Percentiles rank a stretch among this genome's conserved stretches.
phyloP scores from a whole-genome alignment of 2,888 invertebrate species.

The Desoria tigrina region DNA sequence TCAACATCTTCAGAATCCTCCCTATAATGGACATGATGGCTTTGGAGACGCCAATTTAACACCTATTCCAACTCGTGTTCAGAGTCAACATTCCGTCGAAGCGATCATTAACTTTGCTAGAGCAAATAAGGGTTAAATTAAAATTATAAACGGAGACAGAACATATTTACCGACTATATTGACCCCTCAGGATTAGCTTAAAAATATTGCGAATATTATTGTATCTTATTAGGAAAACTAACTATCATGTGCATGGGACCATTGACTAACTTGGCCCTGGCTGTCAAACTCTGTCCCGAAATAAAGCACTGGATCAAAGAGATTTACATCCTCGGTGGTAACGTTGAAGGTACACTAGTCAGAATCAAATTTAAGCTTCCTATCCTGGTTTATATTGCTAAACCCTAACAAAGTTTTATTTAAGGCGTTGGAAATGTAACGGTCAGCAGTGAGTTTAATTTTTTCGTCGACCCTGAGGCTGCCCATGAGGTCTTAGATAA shows the following conservation, averaged over 20 bases:
- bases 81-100: constrained; percentile 51
- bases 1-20: constrained; percentile 47
- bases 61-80: constrained; percentile 50
- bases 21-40: constrained; percentile 57
- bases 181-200: too few relatives aligned
- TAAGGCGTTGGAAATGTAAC: constrained; percentile 56
- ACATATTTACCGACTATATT: too few relatives aligned
- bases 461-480: constrained; percentile 61
- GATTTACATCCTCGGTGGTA: constrained; percentile 58
- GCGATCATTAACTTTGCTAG: constrained; percentile 51
- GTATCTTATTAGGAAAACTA: constrained; percentile 53
- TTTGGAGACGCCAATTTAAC: constrained; percentile 54
- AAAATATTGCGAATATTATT: too few relatives aligned
- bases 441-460: constrained; percentile 61
- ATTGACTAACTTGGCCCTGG: constrained; percentile 59
- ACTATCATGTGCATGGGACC: constrained; percentile 57
- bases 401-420: too few relatives aligned
- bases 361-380: neutral
- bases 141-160: too few relatives aligned
- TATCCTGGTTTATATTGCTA: too few relatives aligned
- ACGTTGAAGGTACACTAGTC: constrained; percentile 21
- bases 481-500: constrained; percentile 59
- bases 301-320: constrained; percentile 56
- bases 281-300: constrained; percentile 55
- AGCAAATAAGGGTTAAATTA: constrained; percentile 52